Evolutionary conservation across 2,797 vertebrate genomes (phyloP).

Genomic region (Babyrousa celebensis): DNA sequence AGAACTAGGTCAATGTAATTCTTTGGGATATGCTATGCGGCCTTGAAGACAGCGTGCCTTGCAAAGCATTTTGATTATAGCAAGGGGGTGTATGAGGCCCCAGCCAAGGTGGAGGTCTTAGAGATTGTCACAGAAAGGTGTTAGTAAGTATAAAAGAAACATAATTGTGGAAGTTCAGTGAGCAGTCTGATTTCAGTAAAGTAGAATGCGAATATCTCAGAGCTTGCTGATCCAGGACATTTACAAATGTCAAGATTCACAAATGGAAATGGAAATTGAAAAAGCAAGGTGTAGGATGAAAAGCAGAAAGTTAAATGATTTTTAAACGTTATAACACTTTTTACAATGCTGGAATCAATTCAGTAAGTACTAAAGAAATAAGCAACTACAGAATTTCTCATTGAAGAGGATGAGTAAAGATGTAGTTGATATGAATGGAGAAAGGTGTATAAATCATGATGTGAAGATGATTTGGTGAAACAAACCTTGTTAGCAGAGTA

Average conservation of each 20-base stretch:
- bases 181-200: constrained; percentile 16
- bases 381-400: constrained; percentile 53
- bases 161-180: background rate
- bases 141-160: background rate
- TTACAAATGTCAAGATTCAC: constrained; percentile 69
- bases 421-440: no score
- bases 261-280: constrained; percentile 52
- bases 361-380: constrained; percentile 42
- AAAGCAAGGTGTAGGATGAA: constrained; percentile 59
- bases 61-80: constrained; percentile 7
- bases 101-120: background rate
- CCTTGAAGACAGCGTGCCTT: constrained; percentile 38
- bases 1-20: constrained; percentile 69
- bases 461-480: background rate
- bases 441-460: background rate
- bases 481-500: background rate
- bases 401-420: constrained; percentile 38
- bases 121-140: background rate
- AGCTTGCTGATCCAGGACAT: constrained; percentile 36
- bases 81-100: background rate
- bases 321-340: constrained; percentile 47
- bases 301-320: constrained; percentile 73
- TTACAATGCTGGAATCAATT: background rate
- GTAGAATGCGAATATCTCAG: constrained; percentile 35
- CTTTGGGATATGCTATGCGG: background rate